Base-by-base conservation (phyloP, 2,888 invertebrate genomes). In the Pterostichus madidus region DNA sequence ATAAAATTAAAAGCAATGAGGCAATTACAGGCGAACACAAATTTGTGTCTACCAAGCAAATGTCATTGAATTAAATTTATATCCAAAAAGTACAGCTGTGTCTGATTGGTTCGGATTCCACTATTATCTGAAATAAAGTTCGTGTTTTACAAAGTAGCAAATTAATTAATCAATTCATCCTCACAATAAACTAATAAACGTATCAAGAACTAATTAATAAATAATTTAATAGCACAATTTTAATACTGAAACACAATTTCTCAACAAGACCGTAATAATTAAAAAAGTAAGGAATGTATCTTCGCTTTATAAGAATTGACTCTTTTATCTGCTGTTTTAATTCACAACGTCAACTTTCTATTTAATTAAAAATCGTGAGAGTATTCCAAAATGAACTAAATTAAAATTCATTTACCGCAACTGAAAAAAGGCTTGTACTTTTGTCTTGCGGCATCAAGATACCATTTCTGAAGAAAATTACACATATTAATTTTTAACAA, bases 321-420 rank as follows among this genome's bases (percentile, higher is more conserved):
- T 64, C 68, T 71, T 71, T 71, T 71, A 39, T 15, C 15, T 44
- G 6, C 46, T 17, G 8, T 17, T 59, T 59, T 71, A 44, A 71
- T 71, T 71, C 68, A 71, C n/a, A n/a, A n/a, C 46, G 68, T 44
- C 68, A 71, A 44, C 68, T 71, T 44, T 44, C 68, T 64, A 71
- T 71, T 71, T 71, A 71, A 71, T 71, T 71, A 71, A 71, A 44
- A 44, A 17, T 71, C 68, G 39, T 44, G 68, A 71, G 68, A 46
- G 68, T 71, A 71, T 64, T 64, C 49, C 31, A 64, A 64, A 64
- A 71, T 71, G 39, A 71, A 44, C 13, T 35, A 32, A 71, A 71
- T 71, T 71, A 71, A 71, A 71, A 71, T 71, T 71, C 68, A 71
- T 71, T 71, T 8, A 39, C 39, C 68, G 13, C 39, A 71, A 71